Conservation (phyloP, 2,888 invertebrate species). For the Uloborus plumipes region DNA sequence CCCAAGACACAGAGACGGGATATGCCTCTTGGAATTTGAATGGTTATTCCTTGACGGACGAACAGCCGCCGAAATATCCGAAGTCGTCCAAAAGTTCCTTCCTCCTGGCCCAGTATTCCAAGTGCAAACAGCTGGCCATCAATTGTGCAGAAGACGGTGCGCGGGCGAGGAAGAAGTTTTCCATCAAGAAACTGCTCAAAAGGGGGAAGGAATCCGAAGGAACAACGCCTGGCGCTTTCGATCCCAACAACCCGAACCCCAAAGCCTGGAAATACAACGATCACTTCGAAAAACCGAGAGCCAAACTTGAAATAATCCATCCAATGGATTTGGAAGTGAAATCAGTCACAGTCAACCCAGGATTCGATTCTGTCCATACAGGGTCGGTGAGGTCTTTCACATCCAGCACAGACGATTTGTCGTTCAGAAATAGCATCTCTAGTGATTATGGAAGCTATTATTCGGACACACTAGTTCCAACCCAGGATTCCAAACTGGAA, state of each 20-base stretch:
- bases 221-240: slow-evolving; percentile 24
- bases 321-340: slow-evolving; percentile 79
- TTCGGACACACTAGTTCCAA: slow-evolving; percentile 49
- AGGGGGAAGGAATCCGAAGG: slow-evolving; percentile 58
- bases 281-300: slow-evolving; percentile 74
- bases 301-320: slow-evolving; percentile 87
- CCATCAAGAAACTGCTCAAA: slow-evolving; percentile 83
- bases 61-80: slow-evolving; percentile 27
- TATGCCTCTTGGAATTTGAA: slow-evolving; percentile 59
- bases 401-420: slow-evolving; percentile 35
- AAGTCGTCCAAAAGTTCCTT: slow-evolving; percentile 54
- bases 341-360: slow-evolving; percentile 61
- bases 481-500: slow-evolving; percentile 42
- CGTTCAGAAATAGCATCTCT: slow-evolving; percentile 37
- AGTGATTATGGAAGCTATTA: slow-evolving; percentile 60
- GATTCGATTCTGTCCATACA: slow-evolving; percentile 52
- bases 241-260: slow-evolving; percentile 38
- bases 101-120: slow-evolving; percentile 54
- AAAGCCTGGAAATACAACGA: slow-evolving; percentile 65
- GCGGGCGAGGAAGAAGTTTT: slow-evolving; percentile 78
- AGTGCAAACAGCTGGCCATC: slow-evolving; percentile 56
- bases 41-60: slow-evolving; percentile 20
- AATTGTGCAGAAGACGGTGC: slow-evolving; percentile 67
- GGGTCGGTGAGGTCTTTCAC: slow-evolving; percentile 40
- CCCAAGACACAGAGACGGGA: slow-evolving; percentile 58